Percentiles rank a stretch among this genome's conserved stretches.
These are phyloP conservation scores for Perizoma flavofasciatum DNA, from an alignment of 2,888 invertebrate species.

Conservation along the genomic window DNA sequence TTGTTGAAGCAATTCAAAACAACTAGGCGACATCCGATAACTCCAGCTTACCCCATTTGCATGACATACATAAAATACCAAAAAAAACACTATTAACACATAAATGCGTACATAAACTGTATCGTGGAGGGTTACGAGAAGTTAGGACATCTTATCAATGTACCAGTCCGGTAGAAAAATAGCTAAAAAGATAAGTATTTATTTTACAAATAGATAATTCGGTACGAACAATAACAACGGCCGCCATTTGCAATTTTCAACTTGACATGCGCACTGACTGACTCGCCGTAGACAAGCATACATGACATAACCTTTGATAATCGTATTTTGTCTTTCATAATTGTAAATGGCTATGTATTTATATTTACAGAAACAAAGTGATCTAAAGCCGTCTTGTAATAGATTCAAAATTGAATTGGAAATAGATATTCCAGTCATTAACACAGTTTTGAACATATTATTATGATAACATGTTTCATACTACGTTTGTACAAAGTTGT, in stretches of 20 bases:
- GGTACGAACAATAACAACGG: conserved; percentile 99
- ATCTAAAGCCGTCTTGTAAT: no score
- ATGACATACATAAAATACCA: conserved; percentile 88
- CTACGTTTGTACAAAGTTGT: conserved; percentile 59
- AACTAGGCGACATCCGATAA: conserved; percentile 84
- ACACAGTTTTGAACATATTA: no score
- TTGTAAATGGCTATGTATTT: no score
- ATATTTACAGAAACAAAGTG: no score
- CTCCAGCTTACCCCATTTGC: conserved; percentile 89
- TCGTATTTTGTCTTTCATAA: conserved; percentile 40
- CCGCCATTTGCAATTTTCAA: conserved; percentile 98
- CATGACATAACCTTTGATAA: conserved; percentile 63
- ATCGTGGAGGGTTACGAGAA: conserved; percentile 77
- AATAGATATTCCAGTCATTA: no score
- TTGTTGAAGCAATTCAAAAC: conserved; percentile 82
- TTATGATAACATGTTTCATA: no score
- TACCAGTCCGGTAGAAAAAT: conserved; percentile 84
- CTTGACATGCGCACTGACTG: conserved; percentile 88
- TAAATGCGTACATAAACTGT: conserved; percentile 80
- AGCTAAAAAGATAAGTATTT: conserved; percentile 87
- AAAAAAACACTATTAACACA: conserved; percentile 82
- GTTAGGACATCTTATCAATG: conserved; percentile 80
- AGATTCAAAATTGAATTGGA: no score
- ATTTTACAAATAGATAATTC: conserved; percentile 89
- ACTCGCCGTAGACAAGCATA: conserved; percentile 77